Conservation (phyloP, 2,113 vertebrate genomes). For the Megatriorchis doriae region DNA sequence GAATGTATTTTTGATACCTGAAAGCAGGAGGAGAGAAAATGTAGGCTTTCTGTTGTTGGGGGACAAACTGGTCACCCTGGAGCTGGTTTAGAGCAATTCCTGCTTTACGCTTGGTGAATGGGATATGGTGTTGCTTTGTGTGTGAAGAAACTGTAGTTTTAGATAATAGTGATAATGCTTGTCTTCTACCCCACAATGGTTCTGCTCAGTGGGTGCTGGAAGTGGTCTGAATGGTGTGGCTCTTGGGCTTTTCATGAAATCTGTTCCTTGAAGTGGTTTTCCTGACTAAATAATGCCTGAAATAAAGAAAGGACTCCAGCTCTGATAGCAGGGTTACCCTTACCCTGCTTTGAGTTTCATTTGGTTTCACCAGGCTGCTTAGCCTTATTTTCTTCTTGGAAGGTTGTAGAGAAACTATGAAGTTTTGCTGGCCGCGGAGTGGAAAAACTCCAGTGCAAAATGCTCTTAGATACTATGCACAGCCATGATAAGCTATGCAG, state of each 20-base stretch:
- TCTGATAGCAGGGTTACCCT: neutral
- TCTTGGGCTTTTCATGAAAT: neutral
- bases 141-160: neutral
- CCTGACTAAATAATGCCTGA: neutral
- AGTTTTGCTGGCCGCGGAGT: rapidly evolving
- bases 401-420: neutral
- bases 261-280: neutral
- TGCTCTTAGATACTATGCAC: too few relatives aligned
- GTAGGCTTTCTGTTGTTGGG: neutral
- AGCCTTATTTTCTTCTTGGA: neutral
- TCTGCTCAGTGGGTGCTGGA: neutral
- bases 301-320: neutral
- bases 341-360: neutral
- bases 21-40: neutral
- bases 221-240: too few relatives aligned
- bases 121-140: neutral
- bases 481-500: neutral
- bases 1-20: neutral
- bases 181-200: rapidly evolving
- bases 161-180: rapidly evolving
- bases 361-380: neutral
- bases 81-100: neutral
- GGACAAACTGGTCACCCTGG: too few relatives aligned
- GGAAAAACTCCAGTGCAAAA: neutral
- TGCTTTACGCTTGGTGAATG: neutral